These are phyloP conservation scores for Diachrysia chrysitis DNA, from an alignment of 2,888 invertebrate genomes.

Conservation along the genomic window DNA sequence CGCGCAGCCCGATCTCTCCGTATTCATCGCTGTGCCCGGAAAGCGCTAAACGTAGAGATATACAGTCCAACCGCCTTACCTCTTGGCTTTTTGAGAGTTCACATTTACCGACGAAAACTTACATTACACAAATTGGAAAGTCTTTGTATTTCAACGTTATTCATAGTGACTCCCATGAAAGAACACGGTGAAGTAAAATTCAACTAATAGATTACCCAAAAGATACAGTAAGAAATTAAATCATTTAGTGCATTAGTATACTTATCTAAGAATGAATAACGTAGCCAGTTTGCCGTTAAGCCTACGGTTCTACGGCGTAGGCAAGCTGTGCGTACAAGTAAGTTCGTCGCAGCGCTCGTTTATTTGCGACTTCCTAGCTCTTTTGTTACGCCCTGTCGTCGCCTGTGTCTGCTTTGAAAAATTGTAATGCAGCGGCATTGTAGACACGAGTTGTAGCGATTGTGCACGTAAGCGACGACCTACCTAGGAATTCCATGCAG, in stretches of 20 bases:
- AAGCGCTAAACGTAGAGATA: constrained; percentile 83
- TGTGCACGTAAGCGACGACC: constrained; percentile 73
- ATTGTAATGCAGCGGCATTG: constrained; percentile 86
- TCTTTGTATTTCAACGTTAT: constrained; percentile 74
- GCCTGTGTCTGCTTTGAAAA: constrained; percentile 87
- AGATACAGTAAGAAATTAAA: constrained; percentile 33
- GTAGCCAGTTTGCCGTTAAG: constrained; percentile 39
- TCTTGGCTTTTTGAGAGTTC: constrained; percentile 80
- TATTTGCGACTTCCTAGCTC: constrained; percentile 87
- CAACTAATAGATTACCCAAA: constrained; percentile 33
- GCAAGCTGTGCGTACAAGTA: constrained; percentile 74
- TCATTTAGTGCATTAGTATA: constrained; percentile 18
- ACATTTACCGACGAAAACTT: constrained; percentile 78
- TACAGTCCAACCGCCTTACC: constrained; percentile 76
- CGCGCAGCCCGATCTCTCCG: constrained; percentile 82
- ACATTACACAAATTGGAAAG: constrained; percentile 86
- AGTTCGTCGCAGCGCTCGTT: constrained; percentile 84
- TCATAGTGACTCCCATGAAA: constrained; percentile 57
- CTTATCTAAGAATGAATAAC: constrained; percentile 14
- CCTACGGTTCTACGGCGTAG: constrained; percentile 61
- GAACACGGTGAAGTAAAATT: constrained; percentile 52
- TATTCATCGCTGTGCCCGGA: constrained; percentile 81
- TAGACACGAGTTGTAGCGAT: constrained; percentile 80
- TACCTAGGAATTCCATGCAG: constrained; percentile 53
- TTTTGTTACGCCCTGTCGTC: constrained; percentile 86